Evolutionary conservation across 2,888 invertebrate genomes (phyloP).

Genomic region (Synanthedon formicaeformis): DNA sequence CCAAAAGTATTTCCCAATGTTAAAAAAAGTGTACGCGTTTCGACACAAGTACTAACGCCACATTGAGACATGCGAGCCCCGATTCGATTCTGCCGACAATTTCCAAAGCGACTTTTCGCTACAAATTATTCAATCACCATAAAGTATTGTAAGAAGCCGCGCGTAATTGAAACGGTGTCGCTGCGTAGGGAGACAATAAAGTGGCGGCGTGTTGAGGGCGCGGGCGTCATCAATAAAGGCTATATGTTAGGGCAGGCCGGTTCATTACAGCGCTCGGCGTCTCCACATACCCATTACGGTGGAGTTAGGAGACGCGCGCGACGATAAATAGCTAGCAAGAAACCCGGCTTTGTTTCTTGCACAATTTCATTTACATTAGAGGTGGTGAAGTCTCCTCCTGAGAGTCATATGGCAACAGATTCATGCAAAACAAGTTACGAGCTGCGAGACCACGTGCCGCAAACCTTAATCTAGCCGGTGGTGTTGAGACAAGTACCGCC

Average conservation of each 20-base stretch:
- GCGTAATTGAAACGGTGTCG: slow-evolving; percentile 50
- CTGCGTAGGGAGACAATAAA: slow-evolving; percentile 46
- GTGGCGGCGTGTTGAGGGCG: slow-evolving; percentile 38
- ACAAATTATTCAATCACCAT: slow-evolving; percentile 28
- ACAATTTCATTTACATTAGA: slow-evolving; percentile 69
- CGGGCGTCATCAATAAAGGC: slow-evolving; percentile 60
- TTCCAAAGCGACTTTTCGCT: slow-evolving; percentile 7
- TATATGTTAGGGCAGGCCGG: slow-evolving; percentile 57
- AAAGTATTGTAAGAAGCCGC: slow-evolving; percentile 47
- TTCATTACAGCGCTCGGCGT: slow-evolving; percentile 55
- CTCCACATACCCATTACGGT: slow-evolving; percentile 59
- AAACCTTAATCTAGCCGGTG: slow-evolving; percentile 55
- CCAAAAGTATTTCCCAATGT: too few relatives aligned
- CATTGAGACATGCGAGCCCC: background rate
- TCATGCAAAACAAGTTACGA: slow-evolving; percentile 64
- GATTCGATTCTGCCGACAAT: background rate
- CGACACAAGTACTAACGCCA: background rate
- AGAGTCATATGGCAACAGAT: slow-evolving; percentile 61
- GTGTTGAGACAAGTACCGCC: slow-evolving; percentile 29
- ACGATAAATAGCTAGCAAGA: slow-evolving; percentile 62
- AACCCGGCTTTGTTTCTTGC: slow-evolving; percentile 64
- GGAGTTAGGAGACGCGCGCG: slow-evolving; percentile 60
- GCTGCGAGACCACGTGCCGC: slow-evolving; percentile 42
- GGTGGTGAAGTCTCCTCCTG: slow-evolving; percentile 56
- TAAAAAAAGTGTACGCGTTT: slow-evolving; percentile 1